Evolutionary conservation across 1,140 invertebrate genomes (phyloP).

Genomic region (Melipona quadrifasciata): DNA sequence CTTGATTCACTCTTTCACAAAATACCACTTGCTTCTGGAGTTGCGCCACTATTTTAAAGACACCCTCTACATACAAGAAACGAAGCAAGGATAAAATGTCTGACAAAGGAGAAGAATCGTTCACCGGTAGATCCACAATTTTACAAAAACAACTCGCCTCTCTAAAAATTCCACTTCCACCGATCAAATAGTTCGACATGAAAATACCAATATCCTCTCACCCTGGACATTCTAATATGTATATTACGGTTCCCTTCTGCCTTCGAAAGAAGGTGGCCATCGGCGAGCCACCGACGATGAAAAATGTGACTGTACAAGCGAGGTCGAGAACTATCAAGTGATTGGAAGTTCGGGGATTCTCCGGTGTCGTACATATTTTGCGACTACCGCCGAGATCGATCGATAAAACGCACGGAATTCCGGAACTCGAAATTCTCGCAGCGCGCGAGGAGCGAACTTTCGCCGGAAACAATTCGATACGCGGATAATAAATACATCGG

Average conservation of each 20-base stretch:
- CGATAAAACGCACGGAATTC: constrained; percentile 5
- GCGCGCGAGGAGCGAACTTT: not conserved
- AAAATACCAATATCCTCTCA: not conserved
- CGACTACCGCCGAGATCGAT: not conserved
- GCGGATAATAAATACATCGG: not conserved
- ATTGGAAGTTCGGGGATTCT: constrained; percentile 3
- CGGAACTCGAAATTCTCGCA: not conserved
- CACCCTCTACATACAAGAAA: no score
- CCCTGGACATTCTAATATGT: not conserved
- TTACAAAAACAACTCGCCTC: not conserved
- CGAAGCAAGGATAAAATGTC: no score
- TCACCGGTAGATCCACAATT: not conserved
- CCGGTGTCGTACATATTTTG: not conserved
- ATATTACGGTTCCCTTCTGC: no score
- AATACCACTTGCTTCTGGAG: no score
- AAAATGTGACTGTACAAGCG: not conserved
- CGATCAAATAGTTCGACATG: not conserved
- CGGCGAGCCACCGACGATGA: not conserved
- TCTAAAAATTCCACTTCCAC: not conserved
- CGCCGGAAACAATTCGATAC: not conserved
- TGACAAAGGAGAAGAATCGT: no score
- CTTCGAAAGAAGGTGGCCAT: not conserved
- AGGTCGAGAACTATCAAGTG: not conserved
- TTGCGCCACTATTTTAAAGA: no score
- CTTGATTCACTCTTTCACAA: no score